Percentiles rank a stretch among this genome's conserved stretches.
phyloP scores from a whole-genome alignment of 2,888 invertebrate genomes.

The Nemurella pictetii region DNA sequence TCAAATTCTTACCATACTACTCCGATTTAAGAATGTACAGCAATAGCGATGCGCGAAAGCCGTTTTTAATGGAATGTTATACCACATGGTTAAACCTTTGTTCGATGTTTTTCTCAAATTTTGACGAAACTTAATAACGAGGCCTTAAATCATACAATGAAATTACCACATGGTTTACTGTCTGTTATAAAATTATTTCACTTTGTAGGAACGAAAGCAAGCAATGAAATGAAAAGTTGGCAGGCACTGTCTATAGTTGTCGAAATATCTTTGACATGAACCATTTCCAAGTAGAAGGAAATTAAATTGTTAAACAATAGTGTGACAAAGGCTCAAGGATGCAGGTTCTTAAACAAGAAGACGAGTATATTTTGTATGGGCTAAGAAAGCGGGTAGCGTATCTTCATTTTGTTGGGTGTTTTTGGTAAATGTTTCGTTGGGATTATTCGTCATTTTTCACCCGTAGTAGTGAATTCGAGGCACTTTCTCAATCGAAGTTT shows the following conservation, averaged over 20 bases:
- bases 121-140: background rate
- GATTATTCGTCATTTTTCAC: background rate
- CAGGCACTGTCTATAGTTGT: background rate
- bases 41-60: background rate
- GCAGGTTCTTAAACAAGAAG: background rate
- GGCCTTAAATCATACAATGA: background rate
- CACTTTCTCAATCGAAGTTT: background rate
- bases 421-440: background rate
- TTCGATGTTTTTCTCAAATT: background rate
- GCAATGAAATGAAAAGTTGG: background rate
- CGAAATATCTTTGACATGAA: background rate
- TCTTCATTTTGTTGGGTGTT: background rate
- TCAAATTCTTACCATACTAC: background rate
- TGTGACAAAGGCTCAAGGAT: background rate
- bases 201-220: background rate
- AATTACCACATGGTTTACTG: background rate
- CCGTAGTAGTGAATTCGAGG: background rate
- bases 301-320: background rate
- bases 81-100: background rate
- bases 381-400: background rate
- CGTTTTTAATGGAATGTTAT: background rate
- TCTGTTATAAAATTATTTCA: background rate
- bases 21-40: background rate
- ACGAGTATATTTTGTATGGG: background rate
- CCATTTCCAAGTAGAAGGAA: background rate